Evolutionary conservation across 37 sponge, comb jelly and placozoan species (phyloP), one percentile per base, ranked within the genome.

Genomic region (Cladorhizidae sp.): DNA sequence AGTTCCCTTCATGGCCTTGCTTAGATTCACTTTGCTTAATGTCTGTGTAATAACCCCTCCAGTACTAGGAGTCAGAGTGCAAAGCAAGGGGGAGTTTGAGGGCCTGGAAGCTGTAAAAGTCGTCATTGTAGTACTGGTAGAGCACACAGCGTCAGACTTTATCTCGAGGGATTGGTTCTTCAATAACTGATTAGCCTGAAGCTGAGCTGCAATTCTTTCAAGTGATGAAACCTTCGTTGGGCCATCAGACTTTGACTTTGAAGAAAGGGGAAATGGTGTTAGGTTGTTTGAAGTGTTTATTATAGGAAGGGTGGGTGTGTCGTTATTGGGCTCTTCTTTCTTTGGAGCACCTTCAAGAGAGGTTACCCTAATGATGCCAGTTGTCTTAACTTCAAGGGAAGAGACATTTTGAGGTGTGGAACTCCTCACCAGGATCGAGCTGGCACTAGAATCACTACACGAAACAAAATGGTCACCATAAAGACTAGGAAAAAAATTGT

Each of bases 331-430:
- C 17, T 20, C 12, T 54, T 54, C 55, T 7, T 26, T 17, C n/a
- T 8, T 23, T 11, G 20, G 62, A 28, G 62, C 62, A 61, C 49
- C 43, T 17, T 64, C 37, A 28, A 75, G 40, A 14, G 81, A 67
- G 5, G 75, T 57, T 6, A 74, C 68, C 18, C 67, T 62, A 3
- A 76, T 69, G 14, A 87, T 28, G 52, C 76, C 45, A 57, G 80
- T 67, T 22, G 87, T 87, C 68, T 80, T 64, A 0, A 87, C 87
- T 32, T 39, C 69, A 7, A 85, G 71, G 20, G 85, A 70, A 1
- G 82, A 7, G 26, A 33, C 50, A 55, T 39, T 55, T 15, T 56
- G 72, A 59, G 72, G 72, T 20, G 82, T 58, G 5, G 70, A 22
- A 36, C 64, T 78, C 55, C 32, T 32, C 15, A 64, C 67, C 43